A percentile compares a stretch with the other conserved stretches of the same genome.
Evolutionary conservation across 1,140 invertebrate species (phyloP).

Genomic region (Homarus americanus): DNA sequence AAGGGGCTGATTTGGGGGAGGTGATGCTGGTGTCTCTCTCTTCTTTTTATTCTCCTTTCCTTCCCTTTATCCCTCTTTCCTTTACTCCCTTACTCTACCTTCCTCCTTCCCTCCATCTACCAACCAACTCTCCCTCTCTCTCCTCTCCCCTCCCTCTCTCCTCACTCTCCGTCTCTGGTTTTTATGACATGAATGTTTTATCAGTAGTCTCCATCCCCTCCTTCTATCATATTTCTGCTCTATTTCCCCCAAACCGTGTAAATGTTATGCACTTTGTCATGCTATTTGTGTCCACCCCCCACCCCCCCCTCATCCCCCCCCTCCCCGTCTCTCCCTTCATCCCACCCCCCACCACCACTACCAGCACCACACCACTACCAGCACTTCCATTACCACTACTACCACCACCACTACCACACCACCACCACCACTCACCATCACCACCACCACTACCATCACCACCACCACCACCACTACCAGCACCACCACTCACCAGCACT

Average conservation of each 20-base stretch:
- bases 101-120: neutral
- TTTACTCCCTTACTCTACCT: neutral
- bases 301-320: too few species aligned
- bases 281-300: neutral
- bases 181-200: slow-evolving; percentile 52
- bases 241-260: slow-evolving; percentile 13
- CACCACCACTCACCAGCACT: too few species aligned
- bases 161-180: neutral
- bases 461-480: neutral
- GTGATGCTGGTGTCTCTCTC: neutral
- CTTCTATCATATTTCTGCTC: slow-evolving; percentile 45
- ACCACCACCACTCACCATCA: neutral
- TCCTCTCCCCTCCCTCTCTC: neutral
- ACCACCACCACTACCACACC: neutral
- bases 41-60: neutral
- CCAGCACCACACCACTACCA: neutral
- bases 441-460: neutral
- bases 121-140: neutral
- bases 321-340: too few species aligned
- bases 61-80: slow-evolving; percentile 3
- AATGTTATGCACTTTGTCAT: neutral
- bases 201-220: neutral
- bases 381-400: neutral
- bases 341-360: too few species aligned
- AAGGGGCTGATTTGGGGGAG: neutral